phyloP scores from a whole-genome alignment of 2,888 invertebrate species.

The Pharmacophagus antenor region DNA sequence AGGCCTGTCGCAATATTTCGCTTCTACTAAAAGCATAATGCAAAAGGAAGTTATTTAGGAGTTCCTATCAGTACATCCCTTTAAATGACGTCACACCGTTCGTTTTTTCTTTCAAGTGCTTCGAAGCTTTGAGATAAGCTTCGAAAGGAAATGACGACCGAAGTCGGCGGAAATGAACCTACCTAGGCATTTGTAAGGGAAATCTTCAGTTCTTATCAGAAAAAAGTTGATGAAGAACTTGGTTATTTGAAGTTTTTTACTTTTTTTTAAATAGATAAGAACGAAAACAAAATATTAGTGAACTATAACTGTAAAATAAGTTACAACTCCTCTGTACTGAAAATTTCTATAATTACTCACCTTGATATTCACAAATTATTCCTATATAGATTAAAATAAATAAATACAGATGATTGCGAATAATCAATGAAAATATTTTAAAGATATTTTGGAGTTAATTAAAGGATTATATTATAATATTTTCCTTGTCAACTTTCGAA shows the following conservation, averaged over 20 bases:
- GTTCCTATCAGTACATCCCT: not conserved
- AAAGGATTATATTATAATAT: not conserved
- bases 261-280: not conserved
- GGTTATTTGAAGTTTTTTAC: not conserved
- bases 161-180: slow-evolving; percentile 15
- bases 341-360: too few relatives aligned
- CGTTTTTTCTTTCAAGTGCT: not conserved
- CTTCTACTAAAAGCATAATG: not conserved
- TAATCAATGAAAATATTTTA: too few relatives aligned
- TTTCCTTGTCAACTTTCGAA: not conserved
- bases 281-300: not conserved
- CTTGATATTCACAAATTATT: too few relatives aligned
- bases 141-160: slow-evolving; percentile 17
- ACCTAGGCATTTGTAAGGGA: slow-evolving; percentile 12
- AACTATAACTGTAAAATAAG: too few relatives aligned
- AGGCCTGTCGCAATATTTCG: not conserved
- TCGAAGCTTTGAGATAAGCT: slow-evolving; percentile 7
- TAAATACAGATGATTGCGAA: too few relatives aligned
- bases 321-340: too few relatives aligned
- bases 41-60: not conserved
- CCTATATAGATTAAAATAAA: too few relatives aligned
- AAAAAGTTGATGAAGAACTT: not conserved
- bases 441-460: not conserved
- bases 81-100: not conserved
- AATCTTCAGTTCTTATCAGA: slow-evolving; percentile 7